A percentile compares a stretch with the other conserved stretches of the same genome.
These are phyloP conservation scores for Eledona agricola DNA, from an alignment of 2,888 invertebrate genomes.

Conservation along the genomic window DNA sequence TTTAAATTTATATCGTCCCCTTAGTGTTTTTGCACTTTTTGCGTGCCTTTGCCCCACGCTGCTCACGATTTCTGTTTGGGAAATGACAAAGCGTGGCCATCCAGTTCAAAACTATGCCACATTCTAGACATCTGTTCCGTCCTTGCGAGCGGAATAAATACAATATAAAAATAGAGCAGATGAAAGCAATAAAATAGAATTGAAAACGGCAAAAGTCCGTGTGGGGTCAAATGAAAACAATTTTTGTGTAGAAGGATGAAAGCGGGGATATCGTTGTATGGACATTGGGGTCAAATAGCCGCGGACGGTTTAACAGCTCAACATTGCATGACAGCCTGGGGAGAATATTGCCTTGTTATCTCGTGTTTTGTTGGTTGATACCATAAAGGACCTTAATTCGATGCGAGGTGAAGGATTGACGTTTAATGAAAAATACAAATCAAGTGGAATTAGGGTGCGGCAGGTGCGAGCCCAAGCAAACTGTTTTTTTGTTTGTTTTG, in stretches of 20 bases:
- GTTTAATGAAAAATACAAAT: slow-evolving; percentile 15
- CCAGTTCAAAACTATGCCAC: slow-evolving; percentile 17
- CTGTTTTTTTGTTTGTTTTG: too few species aligned
- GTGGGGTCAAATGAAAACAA: slow-evolving; percentile 37
- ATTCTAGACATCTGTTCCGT: slow-evolving; percentile 28
- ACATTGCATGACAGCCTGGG: slow-evolving; percentile 29
- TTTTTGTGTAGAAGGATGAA: slow-evolving; percentile 35
- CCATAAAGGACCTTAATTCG: slow-evolving; percentile 18
- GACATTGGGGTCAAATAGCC: slow-evolving; percentile 30
- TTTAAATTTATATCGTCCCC: too few species aligned
- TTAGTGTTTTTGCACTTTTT: too few species aligned
- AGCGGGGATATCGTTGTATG: slow-evolving; percentile 17
- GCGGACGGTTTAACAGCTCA: slow-evolving; percentile 36
- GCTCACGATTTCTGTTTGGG: too few species aligned
- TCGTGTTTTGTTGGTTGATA: slow-evolving; percentile 21
- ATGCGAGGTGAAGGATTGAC: slow-evolving; percentile 4
- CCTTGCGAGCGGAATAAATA: slow-evolving; percentile 26
- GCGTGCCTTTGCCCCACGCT: too few species aligned
- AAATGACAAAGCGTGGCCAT: too few species aligned
- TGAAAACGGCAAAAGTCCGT: slow-evolving; percentile 39
- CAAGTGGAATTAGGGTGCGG: too few species aligned
- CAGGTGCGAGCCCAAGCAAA: too few species aligned
- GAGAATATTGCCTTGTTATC: slow-evolving; percentile 33
- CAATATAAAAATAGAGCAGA: slow-evolving; percentile 39
- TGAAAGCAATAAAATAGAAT: slow-evolving; percentile 42